Evolutionary conservation across 2,888 invertebrate genomes (phyloP).

Genomic region (Drosophila mulleri): DNA sequence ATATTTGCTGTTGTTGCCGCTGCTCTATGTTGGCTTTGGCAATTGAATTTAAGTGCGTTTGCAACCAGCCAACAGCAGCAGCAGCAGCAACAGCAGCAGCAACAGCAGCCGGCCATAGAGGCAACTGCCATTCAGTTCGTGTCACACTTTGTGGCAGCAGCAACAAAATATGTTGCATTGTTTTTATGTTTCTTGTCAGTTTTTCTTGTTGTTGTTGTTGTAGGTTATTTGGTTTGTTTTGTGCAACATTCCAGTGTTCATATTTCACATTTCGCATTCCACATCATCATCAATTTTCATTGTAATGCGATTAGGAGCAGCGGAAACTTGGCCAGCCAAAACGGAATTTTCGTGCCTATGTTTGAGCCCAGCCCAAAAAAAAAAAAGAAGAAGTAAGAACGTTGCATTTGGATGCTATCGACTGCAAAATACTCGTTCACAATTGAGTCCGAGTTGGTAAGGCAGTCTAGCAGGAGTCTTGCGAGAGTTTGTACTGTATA

Average conservation of each 20-base stretch:
- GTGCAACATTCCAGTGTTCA: slow-evolving; percentile 3
- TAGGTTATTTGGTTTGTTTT: not conserved
- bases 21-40: slow-evolving; percentile 54
- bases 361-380: slow-evolving; percentile 22
- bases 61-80: slow-evolving; percentile 22
- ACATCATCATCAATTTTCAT: slow-evolving; percentile 78
- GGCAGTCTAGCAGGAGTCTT: not conserved
- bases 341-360: slow-evolving; percentile 71
- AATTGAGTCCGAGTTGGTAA: not conserved
- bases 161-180: slow-evolving; percentile 68
- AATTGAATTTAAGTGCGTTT: slow-evolving; percentile 77
- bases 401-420: not conserved
- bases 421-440: not conserved
- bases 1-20: slow-evolving; percentile 64
- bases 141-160: slow-evolving; percentile 72
- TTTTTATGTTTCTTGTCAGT: slow-evolving; percentile 41
- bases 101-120: slow-evolving; percentile 33
- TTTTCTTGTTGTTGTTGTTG: not conserved
- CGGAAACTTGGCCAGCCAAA: slow-evolving; percentile 49
- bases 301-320: slow-evolving; percentile 76
- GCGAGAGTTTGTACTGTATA: no score
- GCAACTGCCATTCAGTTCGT: not conserved
- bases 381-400: not conserved
- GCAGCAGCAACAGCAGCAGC: slow-evolving; percentile 29
- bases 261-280: slow-evolving; percentile 28